phyloP scores from a whole-genome alignment of 1,140 invertebrate genomes.

The Hypsibius dujardini region DNA sequence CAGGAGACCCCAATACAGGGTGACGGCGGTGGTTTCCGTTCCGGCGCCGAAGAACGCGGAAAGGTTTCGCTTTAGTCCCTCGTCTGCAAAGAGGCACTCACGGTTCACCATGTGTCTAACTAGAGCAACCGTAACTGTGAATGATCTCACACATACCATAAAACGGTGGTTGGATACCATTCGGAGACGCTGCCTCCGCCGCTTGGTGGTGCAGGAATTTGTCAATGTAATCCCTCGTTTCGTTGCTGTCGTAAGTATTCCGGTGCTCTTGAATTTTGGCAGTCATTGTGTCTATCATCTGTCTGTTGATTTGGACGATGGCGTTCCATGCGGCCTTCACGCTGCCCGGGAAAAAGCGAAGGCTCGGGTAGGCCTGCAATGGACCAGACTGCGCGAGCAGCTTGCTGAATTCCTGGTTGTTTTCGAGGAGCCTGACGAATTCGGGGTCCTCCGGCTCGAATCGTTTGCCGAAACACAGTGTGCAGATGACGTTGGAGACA shows the following conservation, averaged over 20 bases:
- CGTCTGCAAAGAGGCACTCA: not conserved
- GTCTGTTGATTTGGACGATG: not conserved
- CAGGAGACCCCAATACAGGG: constrained; percentile 25
- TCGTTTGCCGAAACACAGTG: not conserved
- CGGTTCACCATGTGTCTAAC: too few species aligned
- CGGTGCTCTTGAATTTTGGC: not conserved
- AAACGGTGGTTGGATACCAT: not conserved
- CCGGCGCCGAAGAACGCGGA: constrained; percentile 28
- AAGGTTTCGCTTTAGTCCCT: constrained; percentile 18
- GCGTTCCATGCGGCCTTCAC: not conserved
- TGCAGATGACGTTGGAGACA: constrained; percentile 3
- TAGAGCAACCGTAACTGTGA: too few species aligned
- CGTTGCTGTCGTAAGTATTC: not conserved
- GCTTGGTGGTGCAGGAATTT: constrained; percentile 57
- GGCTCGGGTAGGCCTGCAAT: not conserved
- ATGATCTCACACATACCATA: not conserved
- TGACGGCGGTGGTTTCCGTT: constrained; percentile 27
- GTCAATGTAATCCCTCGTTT: constrained; percentile 54
- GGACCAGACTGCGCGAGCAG: not conserved
- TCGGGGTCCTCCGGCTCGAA: not conserved
- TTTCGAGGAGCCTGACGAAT: not conserved
- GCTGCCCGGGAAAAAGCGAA: not conserved
- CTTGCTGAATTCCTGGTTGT: too few species aligned
- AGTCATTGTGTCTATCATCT: not conserved
- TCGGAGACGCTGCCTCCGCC: constrained; percentile 23